Conservation (phyloP, 1,140 invertebrate genomes). For the Metaphire vulgaris region DNA sequence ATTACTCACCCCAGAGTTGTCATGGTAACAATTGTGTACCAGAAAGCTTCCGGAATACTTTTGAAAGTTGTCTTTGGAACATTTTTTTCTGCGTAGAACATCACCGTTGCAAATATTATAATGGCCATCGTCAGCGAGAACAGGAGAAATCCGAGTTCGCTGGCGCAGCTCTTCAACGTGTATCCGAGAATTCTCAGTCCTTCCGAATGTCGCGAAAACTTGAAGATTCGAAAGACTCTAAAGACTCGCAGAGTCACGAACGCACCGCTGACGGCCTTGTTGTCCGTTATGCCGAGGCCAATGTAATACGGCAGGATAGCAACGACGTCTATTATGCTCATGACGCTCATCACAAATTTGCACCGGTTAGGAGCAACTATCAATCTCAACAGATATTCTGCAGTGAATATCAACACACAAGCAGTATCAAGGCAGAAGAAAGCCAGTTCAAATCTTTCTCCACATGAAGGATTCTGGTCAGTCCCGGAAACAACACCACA, state of each 20-base stretch:
- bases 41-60: conserved; percentile 97
- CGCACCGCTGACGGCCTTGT: conserved; percentile 96
- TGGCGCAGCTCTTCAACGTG: conserved; percentile 97
- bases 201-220: conserved; percentile 98
- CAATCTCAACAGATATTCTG: conserved; percentile 90
- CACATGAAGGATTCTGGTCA: conserved; percentile 81
- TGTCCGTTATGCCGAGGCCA: conserved; percentile 90
- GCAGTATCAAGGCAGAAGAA: conserved; percentile 99
- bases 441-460: conserved; percentile 92
- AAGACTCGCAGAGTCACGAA: conserved; percentile 98
- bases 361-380: conserved; percentile 91
- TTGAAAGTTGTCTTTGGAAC: conserved; percentile 90
- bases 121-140: conserved; percentile 99
- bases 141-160: conserved; percentile 96
- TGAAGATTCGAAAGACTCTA: conserved; percentile 96
- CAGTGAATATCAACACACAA: conserved; percentile 99
- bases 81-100: conserved; percentile 99
- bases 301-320: conserved; percentile 99
- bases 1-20: conserved; percentile 93
- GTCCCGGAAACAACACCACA: conserved; percentile 63
- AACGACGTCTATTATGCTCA: conserved; percentile 99
- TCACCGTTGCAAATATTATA: conserved; percentile 98
- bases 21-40: conserved; percentile 99
- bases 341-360: conserved; percentile 93
- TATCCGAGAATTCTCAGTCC: conserved; percentile 96